phyloP scores from a whole-genome alignment of 2,113 vertebrate species.

The Plecotus auritus region DNA sequence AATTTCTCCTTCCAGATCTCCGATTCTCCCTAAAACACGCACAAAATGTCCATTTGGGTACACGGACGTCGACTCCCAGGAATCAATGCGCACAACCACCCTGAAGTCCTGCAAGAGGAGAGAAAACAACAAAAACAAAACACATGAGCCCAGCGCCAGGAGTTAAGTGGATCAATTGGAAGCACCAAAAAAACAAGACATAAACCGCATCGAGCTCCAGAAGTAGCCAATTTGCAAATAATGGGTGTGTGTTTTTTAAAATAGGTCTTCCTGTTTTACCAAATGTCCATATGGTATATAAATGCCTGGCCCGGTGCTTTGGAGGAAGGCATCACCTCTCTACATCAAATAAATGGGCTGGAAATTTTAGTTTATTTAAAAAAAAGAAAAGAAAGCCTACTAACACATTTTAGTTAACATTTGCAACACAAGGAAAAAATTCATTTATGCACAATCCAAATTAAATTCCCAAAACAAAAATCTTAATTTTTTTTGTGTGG shows the following conservation, averaged over 20 bases:
- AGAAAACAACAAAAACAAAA: background rate
- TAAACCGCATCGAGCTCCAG: background rate
- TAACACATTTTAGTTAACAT: background rate
- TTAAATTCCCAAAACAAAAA: background rate
- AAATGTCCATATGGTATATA: background rate
- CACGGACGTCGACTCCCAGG: conserved; percentile 92
- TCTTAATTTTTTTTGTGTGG: background rate
- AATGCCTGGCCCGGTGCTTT: background rate
- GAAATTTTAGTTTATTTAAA: background rate
- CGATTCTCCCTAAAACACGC: conserved; percentile 90
- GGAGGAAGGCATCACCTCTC: background rate
- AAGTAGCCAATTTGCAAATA: background rate
- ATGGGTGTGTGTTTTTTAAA: background rate
- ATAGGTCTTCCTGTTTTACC: background rate
- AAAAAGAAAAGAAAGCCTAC: background rate
- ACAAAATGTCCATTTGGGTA: conserved; percentile 97
- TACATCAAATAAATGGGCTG: background rate
- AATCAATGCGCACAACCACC: conserved; percentile 94
- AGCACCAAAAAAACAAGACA: background rate
- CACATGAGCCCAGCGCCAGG: background rate
- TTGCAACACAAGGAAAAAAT: background rate
- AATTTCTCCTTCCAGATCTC: conserved; percentile 93
- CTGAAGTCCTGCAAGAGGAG: conserved; percentile 87
- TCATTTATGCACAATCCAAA: background rate
- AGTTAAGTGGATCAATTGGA: background rate